Evolutionary conservation across 2,113 vertebrate species (phyloP).

Genomic region (Variabilichromis moorii): DNA sequence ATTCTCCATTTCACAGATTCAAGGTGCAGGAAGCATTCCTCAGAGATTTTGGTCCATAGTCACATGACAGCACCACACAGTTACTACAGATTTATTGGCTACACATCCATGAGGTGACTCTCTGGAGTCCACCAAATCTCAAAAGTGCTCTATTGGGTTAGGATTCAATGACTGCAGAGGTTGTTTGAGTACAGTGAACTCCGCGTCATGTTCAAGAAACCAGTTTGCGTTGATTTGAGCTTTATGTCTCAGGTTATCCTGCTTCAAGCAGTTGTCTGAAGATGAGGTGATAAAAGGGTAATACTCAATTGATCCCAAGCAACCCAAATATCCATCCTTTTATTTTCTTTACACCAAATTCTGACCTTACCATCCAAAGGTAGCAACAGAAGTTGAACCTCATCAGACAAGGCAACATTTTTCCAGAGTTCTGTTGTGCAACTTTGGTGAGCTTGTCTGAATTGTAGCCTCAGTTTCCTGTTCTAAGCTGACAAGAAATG

Average conservation of each 20-base stretch:
- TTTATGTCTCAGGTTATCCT: neutral
- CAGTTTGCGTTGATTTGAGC: neutral
- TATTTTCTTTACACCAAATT: neutral
- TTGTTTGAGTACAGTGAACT: neutral
- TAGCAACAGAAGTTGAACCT: neutral
- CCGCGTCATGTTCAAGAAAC: neutral
- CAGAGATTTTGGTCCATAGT: neutral
- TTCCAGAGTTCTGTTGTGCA: neutral
- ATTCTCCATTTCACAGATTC: neutral
- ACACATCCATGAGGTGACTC: neutral
- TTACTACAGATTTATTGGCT: neutral
- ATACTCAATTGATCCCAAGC: neutral
- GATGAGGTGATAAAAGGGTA: neutral
- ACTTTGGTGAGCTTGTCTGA: neutral
- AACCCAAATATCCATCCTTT: neutral
- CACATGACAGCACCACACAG: neutral
- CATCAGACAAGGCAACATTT: neutral
- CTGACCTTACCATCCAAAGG: neutral
- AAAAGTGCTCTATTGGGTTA: neutral
- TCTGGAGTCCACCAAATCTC: neutral
- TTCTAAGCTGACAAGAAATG: neutral
- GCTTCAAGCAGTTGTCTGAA: neutral
- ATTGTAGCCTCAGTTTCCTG: neutral
- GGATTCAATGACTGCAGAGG: neutral
- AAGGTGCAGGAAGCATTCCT: neutral